Conservation (phyloP, 2,113 vertebrate species). For the Vombatus ursinus region DNA sequence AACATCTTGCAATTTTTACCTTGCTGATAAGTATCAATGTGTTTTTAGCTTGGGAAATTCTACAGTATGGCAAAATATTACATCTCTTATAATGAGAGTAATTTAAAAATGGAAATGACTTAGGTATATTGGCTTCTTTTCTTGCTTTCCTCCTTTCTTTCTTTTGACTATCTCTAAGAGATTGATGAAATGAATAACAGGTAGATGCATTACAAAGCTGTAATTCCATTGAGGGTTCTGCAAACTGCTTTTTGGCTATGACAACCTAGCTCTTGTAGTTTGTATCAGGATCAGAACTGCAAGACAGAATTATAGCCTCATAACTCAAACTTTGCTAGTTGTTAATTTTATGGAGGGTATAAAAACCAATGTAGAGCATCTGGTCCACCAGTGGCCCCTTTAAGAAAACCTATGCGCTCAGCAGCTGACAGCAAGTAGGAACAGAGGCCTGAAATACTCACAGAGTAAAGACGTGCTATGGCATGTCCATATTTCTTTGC, state of each 20-base stretch:
- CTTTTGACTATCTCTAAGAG: constrained; percentile 48
- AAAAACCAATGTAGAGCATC: constrained; percentile 74
- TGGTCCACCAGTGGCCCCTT: constrained; percentile 74
- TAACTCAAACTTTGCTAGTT: constrained; percentile 71
- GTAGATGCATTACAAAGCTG: constrained; percentile 67
- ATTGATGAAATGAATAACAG: constrained; percentile 57
- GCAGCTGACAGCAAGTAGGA: constrained; percentile 59
- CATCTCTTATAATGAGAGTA: constrained; percentile 64
- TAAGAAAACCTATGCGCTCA: constrained; percentile 65
- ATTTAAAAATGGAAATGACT: constrained; percentile 70
- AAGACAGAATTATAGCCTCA: constrained; percentile 64
- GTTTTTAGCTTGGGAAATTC: constrained; percentile 54
- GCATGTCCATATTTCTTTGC: constrained; percentile 9
- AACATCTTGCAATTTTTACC: constrained; percentile 61
- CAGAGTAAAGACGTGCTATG: background rate
- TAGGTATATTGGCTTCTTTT: constrained; percentile 53
- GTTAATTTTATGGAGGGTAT: constrained; percentile 76
- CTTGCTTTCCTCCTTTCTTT: constrained; percentile 14
- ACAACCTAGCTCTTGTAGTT: constrained; percentile 63
- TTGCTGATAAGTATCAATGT: constrained; percentile 63
- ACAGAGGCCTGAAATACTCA: background rate
- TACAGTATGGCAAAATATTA: constrained; percentile 42
- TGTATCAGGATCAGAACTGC: constrained; percentile 58
- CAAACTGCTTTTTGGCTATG: constrained; percentile 67
- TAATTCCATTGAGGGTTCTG: constrained; percentile 60